These are phyloP conservation scores for Python bivittatus DNA, from an alignment of 2,113 vertebrate species.

Conservation along the genomic window DNA sequence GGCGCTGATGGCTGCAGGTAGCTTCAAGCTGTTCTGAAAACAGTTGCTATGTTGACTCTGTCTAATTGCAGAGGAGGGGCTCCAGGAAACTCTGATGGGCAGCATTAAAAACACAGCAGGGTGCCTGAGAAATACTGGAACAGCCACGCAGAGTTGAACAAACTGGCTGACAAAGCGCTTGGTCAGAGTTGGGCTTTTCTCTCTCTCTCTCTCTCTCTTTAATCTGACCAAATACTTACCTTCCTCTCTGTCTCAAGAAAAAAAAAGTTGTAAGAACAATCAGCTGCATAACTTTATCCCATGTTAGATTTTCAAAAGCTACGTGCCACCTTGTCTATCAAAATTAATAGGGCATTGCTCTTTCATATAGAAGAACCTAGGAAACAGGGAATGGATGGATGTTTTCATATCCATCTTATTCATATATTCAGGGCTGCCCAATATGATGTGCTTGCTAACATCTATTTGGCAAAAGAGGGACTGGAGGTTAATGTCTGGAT, in stretches of 20 bases:
- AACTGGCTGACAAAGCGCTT: conserved; percentile 74
- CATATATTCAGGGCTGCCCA: conserved; percentile 75
- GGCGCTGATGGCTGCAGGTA: conserved; percentile 79
- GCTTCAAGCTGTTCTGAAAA: conserved; percentile 77
- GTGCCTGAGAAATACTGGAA: conserved; percentile 69
- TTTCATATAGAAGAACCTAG: conserved; percentile 67
- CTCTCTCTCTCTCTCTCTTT: conserved; percentile 30
- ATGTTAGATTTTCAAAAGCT: conserved; percentile 72
- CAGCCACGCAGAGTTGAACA: conserved; percentile 68
- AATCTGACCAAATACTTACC: conserved; percentile 75
- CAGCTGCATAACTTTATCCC: conserved; percentile 78
- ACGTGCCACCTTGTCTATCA: conserved; percentile 80
- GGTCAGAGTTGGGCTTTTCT: conserved; percentile 48
- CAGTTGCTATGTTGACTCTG: conserved; percentile 91
- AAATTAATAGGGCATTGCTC: conserved; percentile 79
- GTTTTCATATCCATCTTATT: conserved; percentile 63
- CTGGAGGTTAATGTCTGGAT: conserved; percentile 57
- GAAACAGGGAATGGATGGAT: conserved; percentile 18
- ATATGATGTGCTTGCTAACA: conserved; percentile 75
- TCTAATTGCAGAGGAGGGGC: conserved; percentile 99
- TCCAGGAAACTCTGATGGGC: conserved; percentile 68
- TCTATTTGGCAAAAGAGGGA: conserved; percentile 66
- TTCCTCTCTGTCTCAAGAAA: background rate
- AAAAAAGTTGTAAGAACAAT: conserved; percentile 65
- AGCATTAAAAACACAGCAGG: conserved; percentile 74